These are phyloP conservation scores for Martes martes DNA, from an alignment of 2,113 vertebrate species.

Conservation along the genomic window DNA sequence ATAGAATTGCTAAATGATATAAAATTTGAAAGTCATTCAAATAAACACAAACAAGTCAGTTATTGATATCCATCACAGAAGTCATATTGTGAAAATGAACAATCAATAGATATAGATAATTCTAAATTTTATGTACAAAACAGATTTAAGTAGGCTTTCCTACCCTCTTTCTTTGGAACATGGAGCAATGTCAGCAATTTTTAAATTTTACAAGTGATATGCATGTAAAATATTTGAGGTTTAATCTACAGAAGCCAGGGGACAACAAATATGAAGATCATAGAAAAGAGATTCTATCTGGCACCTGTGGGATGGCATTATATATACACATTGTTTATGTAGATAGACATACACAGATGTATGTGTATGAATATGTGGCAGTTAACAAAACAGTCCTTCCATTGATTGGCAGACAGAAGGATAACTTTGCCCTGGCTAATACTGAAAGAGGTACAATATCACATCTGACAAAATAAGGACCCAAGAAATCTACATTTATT, in stretches of 20 bases:
- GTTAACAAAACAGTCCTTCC: background rate
- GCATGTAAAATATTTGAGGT: background rate
- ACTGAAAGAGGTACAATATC: background rate
- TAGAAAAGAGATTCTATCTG: background rate
- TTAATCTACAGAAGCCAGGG: background rate
- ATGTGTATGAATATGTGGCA: background rate
- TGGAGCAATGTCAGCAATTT: background rate
- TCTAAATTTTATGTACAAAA: background rate
- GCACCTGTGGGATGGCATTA: background rate
- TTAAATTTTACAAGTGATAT: background rate
- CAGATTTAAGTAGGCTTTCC: background rate
- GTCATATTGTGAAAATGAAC: background rate
- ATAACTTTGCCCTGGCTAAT: background rate
- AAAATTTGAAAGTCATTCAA: background rate
- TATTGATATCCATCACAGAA: background rate
- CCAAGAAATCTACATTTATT: background rate
- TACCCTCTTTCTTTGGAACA: background rate
- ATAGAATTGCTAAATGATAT: background rate
- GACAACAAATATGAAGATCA: background rate
- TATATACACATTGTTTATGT: background rate
- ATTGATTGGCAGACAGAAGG: background rate
- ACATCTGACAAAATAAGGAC: background rate
- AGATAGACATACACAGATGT: background rate
- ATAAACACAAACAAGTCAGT: background rate
- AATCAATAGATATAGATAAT: background rate